Percentiles rank a stretch among this genome's conserved stretches.
Conservation (phyloP, 2,797 vertebrate genomes). For the Enteromius trimaculatus region DNA sequence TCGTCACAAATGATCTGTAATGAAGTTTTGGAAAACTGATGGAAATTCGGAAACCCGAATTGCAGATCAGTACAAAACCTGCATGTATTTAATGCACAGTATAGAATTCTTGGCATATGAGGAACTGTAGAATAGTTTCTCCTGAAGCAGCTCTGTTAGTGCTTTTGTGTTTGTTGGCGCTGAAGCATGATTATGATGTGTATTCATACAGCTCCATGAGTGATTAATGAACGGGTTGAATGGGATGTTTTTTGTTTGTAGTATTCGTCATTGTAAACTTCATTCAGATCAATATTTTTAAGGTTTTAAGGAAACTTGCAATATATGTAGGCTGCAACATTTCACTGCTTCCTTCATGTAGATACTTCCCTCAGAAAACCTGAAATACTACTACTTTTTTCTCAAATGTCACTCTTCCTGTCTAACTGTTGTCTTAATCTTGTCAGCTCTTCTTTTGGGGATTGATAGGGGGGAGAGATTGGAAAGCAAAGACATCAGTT, state of each 20-base stretch:
- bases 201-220: neutral
- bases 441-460: constrained; percentile 8
- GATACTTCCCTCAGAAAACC: neutral
- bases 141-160: neutral
- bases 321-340: neutral
- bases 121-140: neutral
- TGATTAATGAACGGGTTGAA: neutral
- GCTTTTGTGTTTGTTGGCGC: too few relatives aligned
- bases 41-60: neutral
- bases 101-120: neutral
- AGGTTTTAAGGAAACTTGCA: neutral
- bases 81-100: neutral
- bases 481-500: neutral
- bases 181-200: neutral
- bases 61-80: neutral
- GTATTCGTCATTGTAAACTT: neutral
- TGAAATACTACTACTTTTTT: neutral
- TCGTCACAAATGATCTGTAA: neutral
- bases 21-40: neutral
- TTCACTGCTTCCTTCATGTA: neutral
- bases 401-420: neutral
- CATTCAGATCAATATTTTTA: neutral
- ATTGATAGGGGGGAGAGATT: neutral
- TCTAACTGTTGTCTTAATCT: neutral
- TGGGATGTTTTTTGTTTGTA: neutral